Evolutionary conservation across 2,888 invertebrate genomes (phyloP).

Genomic region (Chorisops tibialis): DNA sequence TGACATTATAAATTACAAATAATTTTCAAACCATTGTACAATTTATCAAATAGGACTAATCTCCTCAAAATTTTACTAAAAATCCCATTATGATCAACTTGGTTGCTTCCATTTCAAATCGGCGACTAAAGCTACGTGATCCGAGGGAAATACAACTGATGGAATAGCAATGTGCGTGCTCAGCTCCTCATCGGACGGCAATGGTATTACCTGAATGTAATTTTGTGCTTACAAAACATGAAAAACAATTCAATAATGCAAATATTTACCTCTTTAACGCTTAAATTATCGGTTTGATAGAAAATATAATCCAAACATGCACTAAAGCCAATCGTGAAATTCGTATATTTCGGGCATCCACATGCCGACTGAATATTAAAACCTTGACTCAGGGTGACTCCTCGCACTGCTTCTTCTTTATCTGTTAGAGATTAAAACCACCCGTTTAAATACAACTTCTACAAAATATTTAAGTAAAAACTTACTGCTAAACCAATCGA

Average conservation of each 20-base stretch:
- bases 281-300: slow-evolving; percentile 64
- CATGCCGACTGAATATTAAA: slow-evolving; percentile 71
- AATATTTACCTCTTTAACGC: slow-evolving; percentile 62
- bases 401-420: slow-evolving; percentile 60
- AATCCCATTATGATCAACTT: slow-evolving; percentile 1
- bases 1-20: too few relatives aligned
- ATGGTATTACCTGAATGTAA: slow-evolving; percentile 68
- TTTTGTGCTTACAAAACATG: too few relatives aligned
- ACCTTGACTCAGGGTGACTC: slow-evolving; percentile 64
- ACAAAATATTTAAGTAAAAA: neutral
- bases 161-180: slow-evolving; percentile 75
- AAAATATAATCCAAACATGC: slow-evolving; percentile 92
- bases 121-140: slow-evolving; percentile 86
- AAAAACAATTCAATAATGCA: slow-evolving; percentile 20
- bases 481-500: slow-evolving; percentile 80
- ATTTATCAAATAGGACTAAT: too few relatives aligned
- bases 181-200: slow-evolving; percentile 77
- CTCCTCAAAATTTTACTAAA: too few relatives aligned
- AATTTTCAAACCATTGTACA: too few relatives aligned
- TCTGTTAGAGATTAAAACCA: slow-evolving; percentile 53
- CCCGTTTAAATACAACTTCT: neutral
- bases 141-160: slow-evolving; percentile 86
- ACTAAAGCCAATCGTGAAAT: slow-evolving; percentile 76
- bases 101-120: slow-evolving; percentile 62
- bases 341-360: slow-evolving; percentile 79